Conservation (phyloP, 2,888 invertebrate species). For the Drosophila seclusa region DNA sequence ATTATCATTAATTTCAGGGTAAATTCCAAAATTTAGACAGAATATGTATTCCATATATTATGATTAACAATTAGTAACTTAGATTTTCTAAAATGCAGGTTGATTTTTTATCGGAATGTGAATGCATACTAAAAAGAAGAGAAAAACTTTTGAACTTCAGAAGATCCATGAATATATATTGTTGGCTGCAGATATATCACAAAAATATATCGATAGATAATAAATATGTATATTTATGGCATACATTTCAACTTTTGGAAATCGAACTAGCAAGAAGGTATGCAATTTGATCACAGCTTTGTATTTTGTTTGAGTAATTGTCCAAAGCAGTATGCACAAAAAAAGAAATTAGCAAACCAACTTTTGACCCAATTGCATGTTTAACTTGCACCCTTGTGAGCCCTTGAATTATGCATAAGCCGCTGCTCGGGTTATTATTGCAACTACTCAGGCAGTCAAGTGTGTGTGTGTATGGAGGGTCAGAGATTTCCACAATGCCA, state of each 20-base stretch:
- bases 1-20: not conserved
- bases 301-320: not conserved
- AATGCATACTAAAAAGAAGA: not conserved
- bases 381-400: slow-evolving; percentile 27
- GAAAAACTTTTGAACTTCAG: not conserved
- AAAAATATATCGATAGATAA: not conserved
- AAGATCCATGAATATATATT: not conserved
- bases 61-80: not conserved
- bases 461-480: slow-evolving; percentile 15
- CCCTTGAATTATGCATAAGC: slow-evolving; percentile 55
- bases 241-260: not conserved
- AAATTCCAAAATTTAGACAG: not conserved
- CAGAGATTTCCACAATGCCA: slow-evolving; percentile 49
- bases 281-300: not conserved
- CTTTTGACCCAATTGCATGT: slow-evolving; percentile 59
- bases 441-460: slow-evolving; percentile 47
- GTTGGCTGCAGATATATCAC: not conserved
- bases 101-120: not conserved
- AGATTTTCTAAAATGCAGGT: not conserved
- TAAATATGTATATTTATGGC: not conserved
- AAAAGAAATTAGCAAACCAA: slow-evolving; percentile 5
- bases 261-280: not conserved
- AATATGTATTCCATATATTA: not conserved
- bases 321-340: slow-evolving; percentile 1
- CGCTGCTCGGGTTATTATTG: slow-evolving; percentile 34